Evolutionary conservation across 1,140 invertebrate species (phyloP), one percentile per base, ranked within the genome.

Genomic region (Drosophila obscura): DNA sequence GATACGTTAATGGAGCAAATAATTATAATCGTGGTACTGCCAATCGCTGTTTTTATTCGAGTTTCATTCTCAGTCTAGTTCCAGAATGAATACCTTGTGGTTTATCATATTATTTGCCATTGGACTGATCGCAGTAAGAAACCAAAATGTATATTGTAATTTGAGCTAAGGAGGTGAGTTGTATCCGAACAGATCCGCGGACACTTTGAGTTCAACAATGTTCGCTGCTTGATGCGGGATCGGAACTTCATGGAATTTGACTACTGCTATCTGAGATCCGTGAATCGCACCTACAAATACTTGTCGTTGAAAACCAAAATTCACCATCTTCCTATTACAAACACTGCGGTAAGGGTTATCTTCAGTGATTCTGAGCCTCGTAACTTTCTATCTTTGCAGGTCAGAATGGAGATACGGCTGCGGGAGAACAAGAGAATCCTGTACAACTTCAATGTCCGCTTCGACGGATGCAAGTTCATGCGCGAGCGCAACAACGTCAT

Each of bases 211-310:
- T 84, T 85, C 31, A 69, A 85, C 11, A 84, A 84, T 51, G 64
- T 69, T 0, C 57, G 58, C 5, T 84, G 81, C 2, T 2, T 58
- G 8, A 24, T 3, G 0, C 24, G 26, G 6, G 53, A 75, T 53
- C 26, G 22, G 9, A 31, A 9, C 2, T 65, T 45, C 13, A 0
- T 74, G n/a, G 48, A 13, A 2, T 85, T 49, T 45, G 77, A 85
- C 1, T 64, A 71, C 26, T 84, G 81, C 41, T 49, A 26, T 44
- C 26, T 84, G 1, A 73, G 49, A 43, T 84, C 81, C 1, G 19
- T 67, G 0, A 84, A 84, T 55, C 77, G 81, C 13, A 77, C 77
- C 13, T 84, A 65, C 63, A 85, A 85, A 61, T 84, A 77, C 35
- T 8, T 73, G 0, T 77, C 80, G 3, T 0, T 72, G 0, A 79